Evolutionary conservation across 2,888 invertebrate genomes (phyloP).

Genomic region (Byasa hedistus): DNA sequence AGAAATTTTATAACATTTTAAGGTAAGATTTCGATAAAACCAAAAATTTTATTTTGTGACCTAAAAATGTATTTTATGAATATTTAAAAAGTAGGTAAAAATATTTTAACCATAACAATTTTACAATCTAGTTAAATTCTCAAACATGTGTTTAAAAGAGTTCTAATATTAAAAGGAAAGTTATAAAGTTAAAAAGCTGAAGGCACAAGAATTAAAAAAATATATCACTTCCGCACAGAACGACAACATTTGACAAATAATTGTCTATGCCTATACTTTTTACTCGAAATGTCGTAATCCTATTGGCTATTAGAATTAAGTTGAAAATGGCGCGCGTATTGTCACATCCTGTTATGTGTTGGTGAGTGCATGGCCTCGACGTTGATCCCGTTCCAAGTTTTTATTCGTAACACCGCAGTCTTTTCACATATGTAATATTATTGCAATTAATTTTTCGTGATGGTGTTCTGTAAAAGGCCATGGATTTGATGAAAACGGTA

Average conservation of each 20-base stretch:
- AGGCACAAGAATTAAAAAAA: not conserved
- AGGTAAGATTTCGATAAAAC: too few relatives aligned
- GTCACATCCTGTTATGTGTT: conserved; percentile 77
- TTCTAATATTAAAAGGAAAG: too few relatives aligned
- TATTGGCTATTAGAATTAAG: conserved; percentile 53
- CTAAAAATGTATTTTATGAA: too few relatives aligned
- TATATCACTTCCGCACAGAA: conserved; percentile 42
- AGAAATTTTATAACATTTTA: too few relatives aligned
- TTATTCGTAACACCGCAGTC: conserved; percentile 58
- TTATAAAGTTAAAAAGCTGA: too few relatives aligned
- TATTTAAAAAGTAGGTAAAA: too few relatives aligned
- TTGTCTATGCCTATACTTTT: conserved; percentile 41
- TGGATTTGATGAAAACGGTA: conserved; percentile 82
- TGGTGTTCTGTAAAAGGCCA: conserved; percentile 79
- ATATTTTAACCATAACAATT: too few relatives aligned
- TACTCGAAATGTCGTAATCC: conserved; percentile 41
- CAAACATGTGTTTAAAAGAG: too few relatives aligned
- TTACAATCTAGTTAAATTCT: too few relatives aligned
- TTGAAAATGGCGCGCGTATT: conserved; percentile 72
- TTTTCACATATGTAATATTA: conserved; percentile 64
- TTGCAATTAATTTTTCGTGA: conserved; percentile 71
- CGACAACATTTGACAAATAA: conserved; percentile 41
- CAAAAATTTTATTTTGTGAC: too few relatives aligned
- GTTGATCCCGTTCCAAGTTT: conserved; percentile 69
- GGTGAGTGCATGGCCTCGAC: conserved; percentile 73